Evolutionary conservation across 2,113 vertebrate species (phyloP).

Genomic region (Petrocephalus zakoni): DNA sequence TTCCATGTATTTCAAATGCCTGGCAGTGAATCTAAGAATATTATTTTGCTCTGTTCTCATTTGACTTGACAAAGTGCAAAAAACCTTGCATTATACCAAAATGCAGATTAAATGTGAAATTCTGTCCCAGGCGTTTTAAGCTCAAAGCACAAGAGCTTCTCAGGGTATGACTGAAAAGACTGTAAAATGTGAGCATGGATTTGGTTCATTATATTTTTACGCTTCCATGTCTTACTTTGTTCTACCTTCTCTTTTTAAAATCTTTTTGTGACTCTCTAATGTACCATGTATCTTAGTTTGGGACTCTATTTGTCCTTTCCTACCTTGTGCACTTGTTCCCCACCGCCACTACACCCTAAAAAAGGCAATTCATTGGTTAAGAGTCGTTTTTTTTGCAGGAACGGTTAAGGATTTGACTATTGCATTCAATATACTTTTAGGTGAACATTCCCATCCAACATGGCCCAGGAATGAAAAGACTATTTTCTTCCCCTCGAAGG

Average conservation of each 20-base stretch:
- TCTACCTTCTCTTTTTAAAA: neutral
- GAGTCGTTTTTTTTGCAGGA: neutral
- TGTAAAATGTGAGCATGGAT: neutral
- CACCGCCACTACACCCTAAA: neutral
- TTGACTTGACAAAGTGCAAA: neutral
- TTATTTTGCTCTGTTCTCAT: neutral
- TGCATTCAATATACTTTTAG: neutral
- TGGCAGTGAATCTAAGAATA: neutral
- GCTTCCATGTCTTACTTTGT: neutral
- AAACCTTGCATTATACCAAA: neutral
- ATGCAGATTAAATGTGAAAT: constrained; percentile 1
- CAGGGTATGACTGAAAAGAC: neutral
- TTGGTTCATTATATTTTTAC: neutral
- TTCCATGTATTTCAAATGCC: neutral
- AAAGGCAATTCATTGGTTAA: neutral
- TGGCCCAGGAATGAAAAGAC: neutral
- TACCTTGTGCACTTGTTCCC: neutral
- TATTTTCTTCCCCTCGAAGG: neutral
- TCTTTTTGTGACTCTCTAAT: neutral
- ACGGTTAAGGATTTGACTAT: neutral
- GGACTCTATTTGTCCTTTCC: neutral
- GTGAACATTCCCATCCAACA: neutral
- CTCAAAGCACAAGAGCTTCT: neutral
- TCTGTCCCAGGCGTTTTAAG: neutral
- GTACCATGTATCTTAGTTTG: neutral